Percentiles rank a stretch among this genome's conserved stretches.
phyloP scores from a whole-genome alignment of 2,113 vertebrate species.

The Hydrochoerus hydrochaeris region DNA sequence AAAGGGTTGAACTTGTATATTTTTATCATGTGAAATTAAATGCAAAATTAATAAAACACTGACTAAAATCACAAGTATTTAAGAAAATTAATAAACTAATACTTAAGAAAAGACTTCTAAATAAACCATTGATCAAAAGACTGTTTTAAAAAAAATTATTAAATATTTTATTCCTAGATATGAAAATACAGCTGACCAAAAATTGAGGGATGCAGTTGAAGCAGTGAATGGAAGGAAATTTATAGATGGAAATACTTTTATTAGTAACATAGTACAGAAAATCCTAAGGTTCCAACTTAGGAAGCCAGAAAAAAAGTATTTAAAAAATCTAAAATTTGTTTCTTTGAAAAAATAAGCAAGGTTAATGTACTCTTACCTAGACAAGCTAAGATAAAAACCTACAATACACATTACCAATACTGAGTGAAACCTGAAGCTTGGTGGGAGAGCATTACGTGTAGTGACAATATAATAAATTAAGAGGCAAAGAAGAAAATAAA shows the following conservation, averaged over 20 bases:
- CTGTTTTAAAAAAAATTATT: constrained; percentile 21
- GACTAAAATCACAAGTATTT: neutral
- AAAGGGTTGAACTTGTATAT: neutral
- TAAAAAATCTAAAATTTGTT: neutral
- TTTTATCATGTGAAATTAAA: neutral
- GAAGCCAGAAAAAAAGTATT: neutral
- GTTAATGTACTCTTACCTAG: neutral
- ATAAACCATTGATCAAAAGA: neutral
- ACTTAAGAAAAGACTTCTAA: neutral
- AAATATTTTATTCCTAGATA: neutral
- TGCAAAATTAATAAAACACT: neutral
- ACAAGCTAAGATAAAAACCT: neutral
- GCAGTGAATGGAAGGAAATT: neutral
- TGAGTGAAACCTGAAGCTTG: neutral
- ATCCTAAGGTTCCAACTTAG: neutral
- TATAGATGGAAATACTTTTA: neutral
- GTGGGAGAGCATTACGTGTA: no score
- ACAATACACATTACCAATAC: neutral
- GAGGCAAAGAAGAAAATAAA: neutral
- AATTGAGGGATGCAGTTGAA: neutral
- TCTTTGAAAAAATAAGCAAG: neutral
- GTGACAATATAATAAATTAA: neutral
- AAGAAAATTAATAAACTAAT: no score
- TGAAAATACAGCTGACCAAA: neutral
- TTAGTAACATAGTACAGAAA: neutral